Base-by-base conservation (phyloP, 2,797 vertebrate species). In the Oceanodroma leucorhoa region DNA sequence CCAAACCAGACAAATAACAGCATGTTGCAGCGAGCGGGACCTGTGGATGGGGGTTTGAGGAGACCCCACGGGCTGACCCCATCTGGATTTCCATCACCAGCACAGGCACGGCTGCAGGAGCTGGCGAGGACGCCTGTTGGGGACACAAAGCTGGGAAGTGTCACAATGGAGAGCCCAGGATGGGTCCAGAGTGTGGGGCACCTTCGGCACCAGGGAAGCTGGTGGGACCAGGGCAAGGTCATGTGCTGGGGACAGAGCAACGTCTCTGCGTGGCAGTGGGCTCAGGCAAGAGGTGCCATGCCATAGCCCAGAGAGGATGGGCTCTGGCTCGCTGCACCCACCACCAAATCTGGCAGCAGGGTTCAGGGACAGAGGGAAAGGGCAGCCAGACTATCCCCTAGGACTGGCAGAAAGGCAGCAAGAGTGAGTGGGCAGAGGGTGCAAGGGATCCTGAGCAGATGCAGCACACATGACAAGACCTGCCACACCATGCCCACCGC, bases 191-290 rank as follows among this genome's bases (percentile, higher is more conserved):
- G n/a, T 2, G 11, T 9, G 34, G 46, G 65, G 57, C n/a, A 40
- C 64, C 64, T 62, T 64, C 1, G 12, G 53, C 23, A 82, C 58
- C 57, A 41, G 13, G 23, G 34, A 76, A 77, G 14, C 41, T 13
- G 19, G 34, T 41, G 41, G 32, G 22, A 69, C 22, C 4, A 6
- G 23, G 40, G 36, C 23, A 70, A 21, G 40, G 57, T 30, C 3
- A 0, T 1, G 3, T 46, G 38, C 48, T 58, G 45, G 62, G 57
- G 40, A 40, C 45, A 77, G 46, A 66, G 23, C 45, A 78, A 41
- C 0, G 38, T 70, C 43, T 41, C 55, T 8, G 20, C 43, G 10
- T 14, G 23, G 70, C 30, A 57, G n/a, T 0, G 0, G 45, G 30
- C 22, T 80, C 32, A 34, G 38, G 32, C 4, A 8, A 69, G 65